Percentiles rank a stretch among this genome's conserved stretches.
Evolutionary conservation across 2,113 vertebrate genomes (phyloP).

Genomic region (Chinchilla lanigera): DNA sequence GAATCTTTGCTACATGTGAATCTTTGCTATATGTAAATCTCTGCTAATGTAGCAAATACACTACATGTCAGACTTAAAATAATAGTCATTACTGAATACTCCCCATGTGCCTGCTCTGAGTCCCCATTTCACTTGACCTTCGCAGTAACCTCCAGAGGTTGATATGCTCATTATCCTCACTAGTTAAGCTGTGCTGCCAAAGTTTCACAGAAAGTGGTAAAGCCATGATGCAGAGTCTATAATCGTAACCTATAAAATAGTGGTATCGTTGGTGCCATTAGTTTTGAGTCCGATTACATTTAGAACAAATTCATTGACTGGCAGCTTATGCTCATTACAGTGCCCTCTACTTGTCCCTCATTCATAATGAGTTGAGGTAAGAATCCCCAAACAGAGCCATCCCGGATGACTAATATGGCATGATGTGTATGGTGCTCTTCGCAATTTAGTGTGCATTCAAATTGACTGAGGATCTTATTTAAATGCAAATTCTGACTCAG

Average conservation of each 20-base stretch:
- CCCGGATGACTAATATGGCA: not conserved
- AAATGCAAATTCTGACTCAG: constrained; percentile 61
- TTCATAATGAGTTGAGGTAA: not conserved
- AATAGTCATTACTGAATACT: not conserved
- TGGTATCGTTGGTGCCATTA: not conserved
- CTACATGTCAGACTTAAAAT: not conserved
- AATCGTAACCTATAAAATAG: not conserved
- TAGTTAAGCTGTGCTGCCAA: not conserved
- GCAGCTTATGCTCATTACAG: not conserved
- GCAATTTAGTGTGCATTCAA: constrained; percentile 22
- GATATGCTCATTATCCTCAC: not conserved
- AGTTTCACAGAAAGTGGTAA: not conserved
- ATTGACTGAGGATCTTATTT: constrained; percentile 4
- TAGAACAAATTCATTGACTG: not conserved
- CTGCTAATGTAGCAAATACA: too few species aligned
- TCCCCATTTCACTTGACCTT: not conserved
- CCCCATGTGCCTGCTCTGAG: not conserved
- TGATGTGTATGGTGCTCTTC: not conserved
- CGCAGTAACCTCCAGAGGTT: not conserved
- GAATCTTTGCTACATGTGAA: not conserved
- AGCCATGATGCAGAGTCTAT: not conserved
- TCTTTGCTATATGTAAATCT: not conserved
- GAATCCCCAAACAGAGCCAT: not conserved
- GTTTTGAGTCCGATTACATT: constrained; percentile 14
- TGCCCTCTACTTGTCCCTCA: not conserved